These are phyloP conservation scores for Oceanites oceanicus DNA, from an alignment of 2,113 vertebrate species.

Conservation along the genomic window DNA sequence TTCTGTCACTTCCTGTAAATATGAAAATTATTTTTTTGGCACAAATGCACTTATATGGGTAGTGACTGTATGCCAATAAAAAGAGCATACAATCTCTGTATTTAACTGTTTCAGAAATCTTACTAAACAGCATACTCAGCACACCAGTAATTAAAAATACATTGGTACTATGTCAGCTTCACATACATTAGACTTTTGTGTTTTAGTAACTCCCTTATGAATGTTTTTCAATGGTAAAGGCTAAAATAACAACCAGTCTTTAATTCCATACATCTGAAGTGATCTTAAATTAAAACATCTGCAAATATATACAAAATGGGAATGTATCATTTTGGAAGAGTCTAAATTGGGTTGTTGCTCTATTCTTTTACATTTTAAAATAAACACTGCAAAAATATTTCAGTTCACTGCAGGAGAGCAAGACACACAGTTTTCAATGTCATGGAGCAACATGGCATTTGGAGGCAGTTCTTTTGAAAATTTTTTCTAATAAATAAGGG, in stretches of 20 bases:
- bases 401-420: background rate
- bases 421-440: background rate
- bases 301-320: background rate
- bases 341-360: background rate
- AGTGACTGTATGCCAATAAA: conserved; percentile 72
- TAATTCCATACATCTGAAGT: background rate
- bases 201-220: background rate
- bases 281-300: background rate
- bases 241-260: background rate
- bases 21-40: conserved; percentile 58
- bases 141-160: background rate
- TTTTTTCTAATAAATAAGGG: background rate
- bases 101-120: conserved; percentile 36
- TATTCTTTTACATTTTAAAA: background rate
- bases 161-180: background rate
- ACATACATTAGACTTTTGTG: background rate
- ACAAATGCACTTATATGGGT: conserved; percentile 59
- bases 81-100: conserved; percentile 52
- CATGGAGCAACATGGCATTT: background rate
- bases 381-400: background rate
- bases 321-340: background rate
- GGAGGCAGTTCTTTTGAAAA: background rate
- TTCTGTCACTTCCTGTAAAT: conserved; percentile 69
- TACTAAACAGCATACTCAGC: background rate
- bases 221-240: background rate